phyloP scores from a whole-genome alignment of 2,888 invertebrate species.

The Chrysolina haemoptera region DNA sequence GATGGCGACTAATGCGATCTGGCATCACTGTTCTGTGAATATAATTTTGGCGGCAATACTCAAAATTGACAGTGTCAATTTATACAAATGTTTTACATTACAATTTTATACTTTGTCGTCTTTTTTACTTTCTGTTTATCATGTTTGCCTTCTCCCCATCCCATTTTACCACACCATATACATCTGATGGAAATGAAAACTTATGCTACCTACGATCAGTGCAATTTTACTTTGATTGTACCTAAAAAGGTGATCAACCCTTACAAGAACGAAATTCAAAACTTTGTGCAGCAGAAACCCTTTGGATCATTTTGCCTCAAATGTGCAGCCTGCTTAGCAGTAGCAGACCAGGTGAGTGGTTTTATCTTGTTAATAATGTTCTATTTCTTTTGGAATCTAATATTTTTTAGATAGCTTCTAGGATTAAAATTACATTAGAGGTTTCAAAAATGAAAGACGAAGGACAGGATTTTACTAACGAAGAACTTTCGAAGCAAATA shows the following conservation, averaged over 20 bases:
- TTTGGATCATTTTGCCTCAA: slow-evolving; percentile 58
- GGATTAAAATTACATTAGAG: slow-evolving; percentile 47
- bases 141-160: slow-evolving; percentile 18
- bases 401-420: slow-evolving; percentile 54
- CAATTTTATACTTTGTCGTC: slow-evolving; percentile 18
- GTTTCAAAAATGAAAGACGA: slow-evolving; percentile 44
- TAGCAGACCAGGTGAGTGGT: slow-evolving; percentile 55
- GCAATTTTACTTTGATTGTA: slow-evolving; percentile 51
- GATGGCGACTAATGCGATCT: neutral
- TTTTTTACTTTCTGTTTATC: slow-evolving; percentile 25
- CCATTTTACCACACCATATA: slow-evolving; percentile 33
- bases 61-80: slow-evolving; percentile 37
- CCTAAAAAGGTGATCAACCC: slow-evolving; percentile 60
- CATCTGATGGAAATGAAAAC: slow-evolving; percentile 35
- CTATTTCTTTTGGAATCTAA: neutral
- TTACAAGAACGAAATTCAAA: slow-evolving; percentile 53
- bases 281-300: slow-evolving; percentile 55
- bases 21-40: neutral
- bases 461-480: slow-evolving; percentile 44
- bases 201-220: slow-evolving; percentile 32
- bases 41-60: slow-evolving; percentile 13
- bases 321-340: slow-evolving; percentile 58
- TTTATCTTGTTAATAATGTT: slow-evolving; percentile 5
- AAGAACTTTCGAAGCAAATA: slow-evolving; percentile 47
- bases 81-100: slow-evolving; percentile 31